Evolutionary conservation across 30 jellyfish, hydroid and myxozoan species (phyloP).

Genomic region (Calvadosia cruxmelitensis): DNA sequence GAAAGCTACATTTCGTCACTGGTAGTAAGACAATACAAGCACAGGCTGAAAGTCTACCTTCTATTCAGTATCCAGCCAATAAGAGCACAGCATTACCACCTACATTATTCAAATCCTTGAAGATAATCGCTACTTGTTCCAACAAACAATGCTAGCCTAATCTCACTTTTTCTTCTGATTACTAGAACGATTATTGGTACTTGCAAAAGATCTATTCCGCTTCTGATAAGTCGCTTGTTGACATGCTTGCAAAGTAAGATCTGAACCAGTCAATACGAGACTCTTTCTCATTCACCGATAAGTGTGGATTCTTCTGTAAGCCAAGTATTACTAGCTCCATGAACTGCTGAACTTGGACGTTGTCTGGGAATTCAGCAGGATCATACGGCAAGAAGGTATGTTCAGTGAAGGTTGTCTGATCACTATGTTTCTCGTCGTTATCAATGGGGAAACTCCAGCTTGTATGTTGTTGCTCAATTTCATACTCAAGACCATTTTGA

Average conservation of each 20-base stretch:
- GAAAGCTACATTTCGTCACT: too few species aligned
- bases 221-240: too few species aligned
- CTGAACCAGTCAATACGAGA: slow-evolving; percentile 65
- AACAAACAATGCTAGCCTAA: too few species aligned
- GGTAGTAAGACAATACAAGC: too few species aligned
- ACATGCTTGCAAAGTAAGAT: slow-evolving; percentile 64
- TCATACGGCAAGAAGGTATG: slow-evolving; percentile 75
- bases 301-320: slow-evolving; percentile 76
- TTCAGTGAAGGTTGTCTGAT: slow-evolving; percentile 66
- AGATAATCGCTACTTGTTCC: too few species aligned
- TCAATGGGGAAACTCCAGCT: slow-evolving; percentile 86
- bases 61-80: too few species aligned
- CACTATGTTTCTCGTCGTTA: slow-evolving; percentile 59
- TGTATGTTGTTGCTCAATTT: slow-evolving; percentile 36
- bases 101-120: too few species aligned
- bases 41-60: too few species aligned
- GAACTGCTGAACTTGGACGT: slow-evolving; percentile 47
- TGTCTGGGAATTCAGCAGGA: slow-evolving; percentile 68
- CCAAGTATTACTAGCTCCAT: slow-evolving; percentile 92
- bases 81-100: too few species aligned
- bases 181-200: too few species aligned
- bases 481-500: slow-evolving; percentile 61
- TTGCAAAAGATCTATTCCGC: too few species aligned
- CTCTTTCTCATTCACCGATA: slow-evolving; percentile 65
- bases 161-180: too few species aligned